phyloP scores from a whole-genome alignment of 2,113 vertebrate genomes.

The Lates calcarifer region DNA sequence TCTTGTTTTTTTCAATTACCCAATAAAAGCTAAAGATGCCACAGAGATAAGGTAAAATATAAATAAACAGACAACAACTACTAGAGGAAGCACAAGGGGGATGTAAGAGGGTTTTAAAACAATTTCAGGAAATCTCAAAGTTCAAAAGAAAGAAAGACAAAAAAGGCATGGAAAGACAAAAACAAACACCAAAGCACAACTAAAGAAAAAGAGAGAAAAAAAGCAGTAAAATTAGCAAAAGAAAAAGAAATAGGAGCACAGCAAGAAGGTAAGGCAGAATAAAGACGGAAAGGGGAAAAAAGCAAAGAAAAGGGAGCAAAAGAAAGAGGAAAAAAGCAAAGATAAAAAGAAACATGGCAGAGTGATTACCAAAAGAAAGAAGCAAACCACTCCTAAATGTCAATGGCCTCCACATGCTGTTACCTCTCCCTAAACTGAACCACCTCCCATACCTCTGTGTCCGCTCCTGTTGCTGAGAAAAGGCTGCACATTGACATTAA shows the following conservation, averaged over 20 bases:
- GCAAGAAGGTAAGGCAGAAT: background rate
- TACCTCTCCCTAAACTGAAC: slow-evolving; percentile 18
- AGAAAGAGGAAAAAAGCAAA: background rate
- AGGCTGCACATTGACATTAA: slow-evolving; percentile 56
- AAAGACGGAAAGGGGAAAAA: too few relatives aligned
- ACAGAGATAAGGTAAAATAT: background rate
- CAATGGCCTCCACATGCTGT: slow-evolving; percentile 6
- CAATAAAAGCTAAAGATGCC: background rate
- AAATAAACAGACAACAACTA: background rate
- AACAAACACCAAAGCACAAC: background rate
- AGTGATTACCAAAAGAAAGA: background rate
- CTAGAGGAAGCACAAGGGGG: background rate
- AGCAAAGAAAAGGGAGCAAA: background rate
- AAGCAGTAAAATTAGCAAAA: background rate
- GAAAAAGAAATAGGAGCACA: background rate
- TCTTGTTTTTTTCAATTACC: background rate
- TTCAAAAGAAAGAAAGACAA: background rate
- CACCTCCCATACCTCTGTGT: background rate
- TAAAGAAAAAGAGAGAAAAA: background rate
- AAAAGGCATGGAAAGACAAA: background rate
- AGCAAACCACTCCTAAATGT: background rate
- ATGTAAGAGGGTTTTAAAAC: background rate
- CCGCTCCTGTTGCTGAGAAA: slow-evolving; percentile 22
- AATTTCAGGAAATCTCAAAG: too few relatives aligned
- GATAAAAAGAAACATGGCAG: background rate